Evolutionary conservation across 2,888 invertebrate genomes (phyloP).

Genomic region (Drosophila algonquin): DNA sequence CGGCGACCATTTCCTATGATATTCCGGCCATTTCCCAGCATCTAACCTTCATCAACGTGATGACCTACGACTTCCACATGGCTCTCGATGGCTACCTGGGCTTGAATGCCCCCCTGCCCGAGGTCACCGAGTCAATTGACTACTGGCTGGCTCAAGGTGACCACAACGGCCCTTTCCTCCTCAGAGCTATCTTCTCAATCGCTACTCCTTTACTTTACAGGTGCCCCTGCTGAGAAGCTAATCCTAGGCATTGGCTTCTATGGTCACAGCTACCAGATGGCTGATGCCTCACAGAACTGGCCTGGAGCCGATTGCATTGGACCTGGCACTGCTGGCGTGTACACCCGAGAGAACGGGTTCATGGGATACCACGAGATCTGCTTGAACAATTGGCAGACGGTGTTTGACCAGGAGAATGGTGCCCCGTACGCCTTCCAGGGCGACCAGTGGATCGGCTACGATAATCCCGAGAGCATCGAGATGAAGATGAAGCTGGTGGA

Average conservation of each 20-base stretch:
- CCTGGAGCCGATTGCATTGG: slow-evolving; percentile 60
- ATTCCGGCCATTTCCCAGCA: slow-evolving; percentile 68
- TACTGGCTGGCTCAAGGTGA: slow-evolving; percentile 92
- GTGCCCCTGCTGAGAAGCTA: slow-evolving; percentile 89
- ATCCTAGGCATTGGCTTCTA: slow-evolving; percentile 95
- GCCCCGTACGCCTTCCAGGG: slow-evolving; percentile 91
- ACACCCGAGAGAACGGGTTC: slow-evolving; percentile 55
- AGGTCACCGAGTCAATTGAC: slow-evolving; percentile 92
- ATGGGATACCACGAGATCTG: slow-evolving; percentile 71
- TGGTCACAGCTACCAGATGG: slow-evolving; percentile 92
- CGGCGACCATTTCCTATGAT: slow-evolving; percentile 66
- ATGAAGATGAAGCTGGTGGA: slow-evolving; percentile 92
- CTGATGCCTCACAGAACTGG: slow-evolving; percentile 83
- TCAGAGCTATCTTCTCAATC: too few relatives aligned
- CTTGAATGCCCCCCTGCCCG: slow-evolving; percentile 84
- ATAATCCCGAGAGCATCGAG: slow-evolving; percentile 91
- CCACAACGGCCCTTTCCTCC: not conserved
- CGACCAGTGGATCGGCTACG: slow-evolving; percentile 96
- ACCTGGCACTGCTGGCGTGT: slow-evolving; percentile 52
- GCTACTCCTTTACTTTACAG: slow-evolving; percentile 5
- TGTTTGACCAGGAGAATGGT: slow-evolving; percentile 50
- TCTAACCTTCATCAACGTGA: slow-evolving; percentile 73
- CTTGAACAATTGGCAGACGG: slow-evolving; percentile 66
- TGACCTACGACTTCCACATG: slow-evolving; percentile 76
- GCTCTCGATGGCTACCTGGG: slow-evolving; percentile 60